Base-by-base conservation (phyloP, 1,140 invertebrate genomes). In the Drosophila tropicalis region DNA sequence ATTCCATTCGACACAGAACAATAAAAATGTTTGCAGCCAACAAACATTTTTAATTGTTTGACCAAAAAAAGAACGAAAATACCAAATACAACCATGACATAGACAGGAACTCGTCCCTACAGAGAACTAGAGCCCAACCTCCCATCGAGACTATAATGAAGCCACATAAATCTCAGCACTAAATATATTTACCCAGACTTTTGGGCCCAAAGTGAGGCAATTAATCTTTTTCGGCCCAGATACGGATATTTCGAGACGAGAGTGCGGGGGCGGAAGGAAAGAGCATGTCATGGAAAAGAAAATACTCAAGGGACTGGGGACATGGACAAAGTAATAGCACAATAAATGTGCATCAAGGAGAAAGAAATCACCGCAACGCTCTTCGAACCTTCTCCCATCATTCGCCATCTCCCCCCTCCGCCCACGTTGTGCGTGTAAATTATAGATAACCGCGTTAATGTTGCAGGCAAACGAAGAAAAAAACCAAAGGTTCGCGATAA, bases 401-500 rank as follows among this genome's bases (percentile, higher is more conserved):
- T 7, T 57, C n/a, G 55, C 60, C 22, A n/a, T 13, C 10, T 13
- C 22, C 10, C 1, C 17, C 34, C 36, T 25, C n/a, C 1, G 7
- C 40, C 55, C 15, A 57, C 67, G 44, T 47, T 61, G 57, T 79
- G 83, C 72, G 83, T 86, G 83, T 86, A 69, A 86, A 86, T 86
- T 87, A 86, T 86, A 86, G 83, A 86, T 86, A 86, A 87, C 72
- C 83, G 84, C 81, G 83, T 86, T 86, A 86, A 86, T 86, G 83
- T 87, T 87, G 82, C 83, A 87, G 51, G 44, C 44, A 51, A 22
- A 51, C 17, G 17, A 10, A 51, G 44, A 32, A 56, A 56, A 3
- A 29, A 75, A 69, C 47, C 51, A 76, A 76, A 76, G 60, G 67
- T 54, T n/a, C 22, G 7, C 17, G 3, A 51, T 51, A 22, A 51